These are phyloP conservation scores for Creontiades dilutus DNA, from an alignment of 2,888 invertebrate species.

Conservation along the genomic window DNA sequence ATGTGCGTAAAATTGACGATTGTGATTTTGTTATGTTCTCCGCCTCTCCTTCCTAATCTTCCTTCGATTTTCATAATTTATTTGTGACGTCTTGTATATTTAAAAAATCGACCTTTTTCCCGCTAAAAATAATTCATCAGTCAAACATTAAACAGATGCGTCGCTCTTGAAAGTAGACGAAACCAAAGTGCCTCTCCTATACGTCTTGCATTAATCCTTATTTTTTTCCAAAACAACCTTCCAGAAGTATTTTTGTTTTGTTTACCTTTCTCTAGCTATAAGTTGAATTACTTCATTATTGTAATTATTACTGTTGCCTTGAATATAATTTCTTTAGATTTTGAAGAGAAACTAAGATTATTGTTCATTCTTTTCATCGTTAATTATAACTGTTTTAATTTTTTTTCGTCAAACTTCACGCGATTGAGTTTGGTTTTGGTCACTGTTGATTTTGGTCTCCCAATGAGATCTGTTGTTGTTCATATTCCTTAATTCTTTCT, in stretches of 20 bases:
- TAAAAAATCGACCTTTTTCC: conserved; percentile 12
- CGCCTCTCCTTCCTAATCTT: neutral
- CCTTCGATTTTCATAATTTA: neutral
- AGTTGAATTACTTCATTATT: conserved; percentile 30
- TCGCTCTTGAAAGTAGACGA: conserved; percentile 19
- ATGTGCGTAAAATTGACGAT: neutral
- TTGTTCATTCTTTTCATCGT: conserved; percentile 3
- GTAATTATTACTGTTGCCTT: conserved; percentile 13
- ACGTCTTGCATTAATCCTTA: conserved; percentile 8
- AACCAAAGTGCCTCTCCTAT: conserved; percentile 65
- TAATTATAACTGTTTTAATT: conserved; percentile 32
- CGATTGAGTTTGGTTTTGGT: conserved; percentile 36
- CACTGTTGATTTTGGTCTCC: conserved; percentile 16
- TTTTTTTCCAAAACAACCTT: neutral
- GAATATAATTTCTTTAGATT: conserved; percentile 32
- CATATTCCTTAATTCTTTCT: conserved; percentile 31
- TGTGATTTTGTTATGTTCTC: neutral
- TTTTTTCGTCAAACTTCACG: conserved; percentile 28
- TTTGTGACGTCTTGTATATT: conserved; percentile 6
- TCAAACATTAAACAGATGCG: conserved; percentile 6
- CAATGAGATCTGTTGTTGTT: conserved; percentile 1
- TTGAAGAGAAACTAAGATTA: neutral
- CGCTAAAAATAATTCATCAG: conserved; percentile 2
- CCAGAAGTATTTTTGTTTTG: neutral
- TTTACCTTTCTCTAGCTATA: conserved; percentile 2